These are phyloP conservation scores for Notocelia uddmanniana DNA, from an alignment of 2,888 invertebrate species.

Conservation along the genomic window DNA sequence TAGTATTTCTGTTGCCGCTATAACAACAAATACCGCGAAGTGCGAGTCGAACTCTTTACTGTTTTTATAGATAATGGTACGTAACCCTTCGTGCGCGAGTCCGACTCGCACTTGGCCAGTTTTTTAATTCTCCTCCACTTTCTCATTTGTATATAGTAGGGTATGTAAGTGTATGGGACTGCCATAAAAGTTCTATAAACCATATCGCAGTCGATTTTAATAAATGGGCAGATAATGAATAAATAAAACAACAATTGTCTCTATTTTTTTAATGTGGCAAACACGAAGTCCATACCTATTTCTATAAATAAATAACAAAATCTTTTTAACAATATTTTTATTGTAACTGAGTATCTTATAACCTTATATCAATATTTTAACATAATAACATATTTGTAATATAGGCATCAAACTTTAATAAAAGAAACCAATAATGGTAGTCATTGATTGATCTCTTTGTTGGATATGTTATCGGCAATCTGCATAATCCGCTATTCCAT, in stretches of 20 bases:
- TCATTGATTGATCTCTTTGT: not conserved
- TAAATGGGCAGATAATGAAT: not conserved
- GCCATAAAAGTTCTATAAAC: too few relatives aligned
- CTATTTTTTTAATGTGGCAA: conserved; percentile 59
- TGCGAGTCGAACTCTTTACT: too few relatives aligned
- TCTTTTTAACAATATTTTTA: conserved; percentile 34
- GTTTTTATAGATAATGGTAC: too few relatives aligned
- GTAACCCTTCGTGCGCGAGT: too few relatives aligned
- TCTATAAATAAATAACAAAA: conserved; percentile 46
- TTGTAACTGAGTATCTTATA: conserved; percentile 21
- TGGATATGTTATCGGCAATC: too few relatives aligned
- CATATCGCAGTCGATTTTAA: not conserved
- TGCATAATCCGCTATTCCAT: too few relatives aligned
- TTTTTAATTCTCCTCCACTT: too few relatives aligned
- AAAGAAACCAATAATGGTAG: conserved; percentile 10
- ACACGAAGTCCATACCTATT: conserved; percentile 54
- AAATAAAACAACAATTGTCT: conserved; percentile 27
- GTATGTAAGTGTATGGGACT: too few relatives aligned
- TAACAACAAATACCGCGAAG: too few relatives aligned
- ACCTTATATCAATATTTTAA: conserved; percentile 38
- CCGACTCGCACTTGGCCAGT: too few relatives aligned
- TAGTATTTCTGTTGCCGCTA: too few relatives aligned
- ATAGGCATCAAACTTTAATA: conserved; percentile 29
- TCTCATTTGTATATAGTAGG: too few relatives aligned
- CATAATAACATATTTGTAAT: conserved; percentile 7